These are phyloP conservation scores for Bombus soroeensis DNA, from an alignment of 1,140 invertebrate genomes.

Conservation along the genomic window DNA sequence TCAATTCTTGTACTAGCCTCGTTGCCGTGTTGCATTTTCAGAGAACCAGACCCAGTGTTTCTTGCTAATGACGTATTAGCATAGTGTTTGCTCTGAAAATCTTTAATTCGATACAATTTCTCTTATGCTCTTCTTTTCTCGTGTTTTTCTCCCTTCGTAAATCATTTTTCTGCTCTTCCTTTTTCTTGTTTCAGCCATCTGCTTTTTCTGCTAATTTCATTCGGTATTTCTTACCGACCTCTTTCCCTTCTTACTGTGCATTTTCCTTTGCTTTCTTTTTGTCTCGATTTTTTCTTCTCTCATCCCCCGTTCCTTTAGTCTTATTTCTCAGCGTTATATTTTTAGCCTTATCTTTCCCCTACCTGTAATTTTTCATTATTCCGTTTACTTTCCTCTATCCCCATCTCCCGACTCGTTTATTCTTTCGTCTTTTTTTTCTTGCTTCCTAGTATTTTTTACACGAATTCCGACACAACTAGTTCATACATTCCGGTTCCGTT, in stretches of 20 bases:
- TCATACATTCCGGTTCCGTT: not conserved
- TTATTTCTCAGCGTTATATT: not conserved
- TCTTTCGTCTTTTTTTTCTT: not conserved
- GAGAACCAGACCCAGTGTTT: conserved; percentile 1
- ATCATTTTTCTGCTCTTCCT: not conserved
- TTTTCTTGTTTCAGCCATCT: not conserved
- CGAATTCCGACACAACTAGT: too few species aligned
- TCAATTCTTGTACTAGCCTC: not conserved
- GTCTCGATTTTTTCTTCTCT: not conserved
- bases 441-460: not conserved
- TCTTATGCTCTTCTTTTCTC: too few species aligned
- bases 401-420: not conserved
- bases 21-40: not conserved
- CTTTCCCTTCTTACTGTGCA: not conserved
- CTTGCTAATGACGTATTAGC: conserved; percentile 35
- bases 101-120: conserved; percentile 15
- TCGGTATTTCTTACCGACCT: not conserved
- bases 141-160: too few species aligned
- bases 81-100: conserved; percentile 15
- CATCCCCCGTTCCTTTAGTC: too few species aligned
- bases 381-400: not conserved
- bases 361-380: not conserved
- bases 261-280: not conserved
- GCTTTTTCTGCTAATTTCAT: not conserved
- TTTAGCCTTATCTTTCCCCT: not conserved